phyloP scores from a whole-genome alignment of 2,797 vertebrate species.

The Capromys pilorides region DNA sequence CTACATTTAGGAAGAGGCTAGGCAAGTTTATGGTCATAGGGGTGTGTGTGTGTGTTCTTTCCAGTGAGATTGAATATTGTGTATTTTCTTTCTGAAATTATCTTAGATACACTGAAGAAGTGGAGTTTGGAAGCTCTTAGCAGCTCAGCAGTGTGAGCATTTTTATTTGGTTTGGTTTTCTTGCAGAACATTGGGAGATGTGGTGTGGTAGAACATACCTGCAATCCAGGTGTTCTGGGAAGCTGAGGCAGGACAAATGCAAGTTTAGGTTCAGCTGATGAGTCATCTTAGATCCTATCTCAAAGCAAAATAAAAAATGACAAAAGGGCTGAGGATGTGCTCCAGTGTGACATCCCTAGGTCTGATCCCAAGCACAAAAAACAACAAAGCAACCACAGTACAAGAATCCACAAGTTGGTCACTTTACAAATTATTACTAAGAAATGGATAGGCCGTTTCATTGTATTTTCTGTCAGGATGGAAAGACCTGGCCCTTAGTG shows the following conservation, averaged over 20 bases:
- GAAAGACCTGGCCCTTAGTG: background rate
- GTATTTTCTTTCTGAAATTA: background rate
- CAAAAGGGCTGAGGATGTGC: no score
- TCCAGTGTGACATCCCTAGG: background rate
- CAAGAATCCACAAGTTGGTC: background rate
- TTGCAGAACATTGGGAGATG: constrained; percentile 9
- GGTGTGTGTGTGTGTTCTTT: background rate
- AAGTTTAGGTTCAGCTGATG: background rate
- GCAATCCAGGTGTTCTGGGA: background rate
- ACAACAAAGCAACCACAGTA: background rate
- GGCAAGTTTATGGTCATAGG: background rate
- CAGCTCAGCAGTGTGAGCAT: background rate
- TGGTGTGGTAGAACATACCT: background rate
- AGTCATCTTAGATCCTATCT: background rate
- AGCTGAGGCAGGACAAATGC: background rate
- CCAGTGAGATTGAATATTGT: background rate
- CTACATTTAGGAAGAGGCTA: background rate
- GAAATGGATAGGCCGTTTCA: background rate
- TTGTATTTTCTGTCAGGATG: background rate
- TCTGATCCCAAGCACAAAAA: background rate
- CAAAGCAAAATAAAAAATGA: background rate
- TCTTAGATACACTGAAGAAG: background rate
- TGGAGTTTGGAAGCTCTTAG: background rate
- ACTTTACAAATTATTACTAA: background rate
- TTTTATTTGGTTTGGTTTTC: constrained; percentile 33